Conservation (phyloP, 2,888 invertebrate species). For the Heliconius sara region DNA sequence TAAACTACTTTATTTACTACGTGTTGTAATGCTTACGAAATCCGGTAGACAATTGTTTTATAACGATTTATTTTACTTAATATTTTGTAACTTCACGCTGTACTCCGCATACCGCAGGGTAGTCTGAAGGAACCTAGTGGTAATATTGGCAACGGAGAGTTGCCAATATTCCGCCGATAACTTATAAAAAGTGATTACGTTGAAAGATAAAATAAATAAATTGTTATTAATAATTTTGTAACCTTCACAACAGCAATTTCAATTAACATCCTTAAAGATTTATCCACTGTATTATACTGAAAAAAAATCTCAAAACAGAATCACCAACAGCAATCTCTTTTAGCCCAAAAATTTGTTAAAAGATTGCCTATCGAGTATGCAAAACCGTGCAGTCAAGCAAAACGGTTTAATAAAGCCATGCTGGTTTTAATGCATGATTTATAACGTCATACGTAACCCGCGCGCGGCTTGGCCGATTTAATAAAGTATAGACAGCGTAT, state of each 20-base stretch:
- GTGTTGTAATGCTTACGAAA: background rate
- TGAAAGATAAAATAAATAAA: background rate
- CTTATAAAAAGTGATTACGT: background rate
- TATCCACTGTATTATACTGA: background rate
- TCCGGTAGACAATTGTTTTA: background rate
- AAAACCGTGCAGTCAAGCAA: slow-evolving; percentile 52
- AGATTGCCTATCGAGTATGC: slow-evolving; percentile 50
- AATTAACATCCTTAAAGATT: background rate
- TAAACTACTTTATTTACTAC: slow-evolving; percentile 4
- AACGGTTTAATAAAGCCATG: slow-evolving; percentile 69
- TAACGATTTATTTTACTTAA: background rate
- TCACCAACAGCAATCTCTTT: background rate
- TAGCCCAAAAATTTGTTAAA: slow-evolving; percentile 23
- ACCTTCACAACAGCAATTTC: background rate
- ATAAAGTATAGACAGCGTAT: slow-evolving; percentile 63
- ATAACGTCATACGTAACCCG: slow-evolving; percentile 63
- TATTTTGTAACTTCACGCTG: no score
- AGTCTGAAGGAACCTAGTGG: no score
- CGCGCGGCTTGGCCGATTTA: slow-evolving; percentile 57
- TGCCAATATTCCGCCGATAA: no score
- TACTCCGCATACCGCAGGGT: no score
- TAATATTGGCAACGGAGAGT: no score
- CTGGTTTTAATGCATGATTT: slow-evolving; percentile 68
- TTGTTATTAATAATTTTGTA: background rate
- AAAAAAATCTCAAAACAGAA: background rate